These are phyloP conservation scores for Rhogogaster chlorosoma DNA, from an alignment of 2,888 invertebrate genomes.

Conservation along the genomic window DNA sequence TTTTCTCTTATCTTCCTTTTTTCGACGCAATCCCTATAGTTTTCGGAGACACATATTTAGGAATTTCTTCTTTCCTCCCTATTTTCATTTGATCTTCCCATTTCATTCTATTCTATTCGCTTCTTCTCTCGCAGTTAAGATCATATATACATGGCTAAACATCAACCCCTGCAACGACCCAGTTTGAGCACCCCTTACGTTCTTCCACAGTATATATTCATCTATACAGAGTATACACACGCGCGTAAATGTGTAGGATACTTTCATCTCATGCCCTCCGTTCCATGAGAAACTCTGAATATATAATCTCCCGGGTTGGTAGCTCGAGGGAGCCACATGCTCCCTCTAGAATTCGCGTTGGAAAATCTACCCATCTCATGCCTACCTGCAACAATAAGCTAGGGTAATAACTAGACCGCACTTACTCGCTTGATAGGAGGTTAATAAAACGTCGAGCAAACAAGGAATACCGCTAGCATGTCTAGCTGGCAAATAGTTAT, in stretches of 20 bases:
- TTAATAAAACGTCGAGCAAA: not conserved
- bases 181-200: slow-evolving; percentile 42
- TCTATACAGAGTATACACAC: not conserved
- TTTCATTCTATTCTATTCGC: not conserved
- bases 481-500: not conserved
- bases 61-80: not conserved
- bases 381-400: not conserved
- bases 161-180: not conserved
- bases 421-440: not conserved
- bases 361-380: not conserved
- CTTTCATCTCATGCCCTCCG: slow-evolving; percentile 43
- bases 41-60: not conserved
- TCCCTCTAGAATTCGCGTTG: slow-evolving; percentile 3
- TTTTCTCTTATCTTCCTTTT: not conserved
- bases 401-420: not conserved
- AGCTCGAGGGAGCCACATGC: slow-evolving; percentile 40
- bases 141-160: not conserved
- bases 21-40: not conserved
- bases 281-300: slow-evolving; percentile 40
- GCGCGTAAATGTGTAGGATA: not conserved
- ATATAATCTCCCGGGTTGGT: slow-evolving; percentile 10
- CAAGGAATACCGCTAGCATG: not conserved
- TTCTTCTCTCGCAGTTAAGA: not conserved
- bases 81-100: not conserved
- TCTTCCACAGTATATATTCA: not conserved